Evolutionary conservation across 2,113 vertebrate species (phyloP), one percentile per base, ranked within the genome.

Genomic region (Ceyx cyanopectus): DNA sequence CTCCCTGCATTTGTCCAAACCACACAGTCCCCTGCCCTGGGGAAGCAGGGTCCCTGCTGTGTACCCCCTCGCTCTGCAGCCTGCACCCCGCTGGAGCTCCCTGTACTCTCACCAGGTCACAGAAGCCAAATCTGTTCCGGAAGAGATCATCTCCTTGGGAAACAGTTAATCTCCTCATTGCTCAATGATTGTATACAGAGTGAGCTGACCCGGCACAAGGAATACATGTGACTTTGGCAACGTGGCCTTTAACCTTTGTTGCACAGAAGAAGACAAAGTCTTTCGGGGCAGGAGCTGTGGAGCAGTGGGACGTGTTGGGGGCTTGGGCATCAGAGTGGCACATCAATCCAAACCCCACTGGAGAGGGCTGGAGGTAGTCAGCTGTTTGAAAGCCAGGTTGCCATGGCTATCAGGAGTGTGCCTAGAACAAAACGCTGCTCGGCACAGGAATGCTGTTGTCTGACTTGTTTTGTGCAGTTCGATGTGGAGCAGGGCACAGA

Each of bases 81-180:
- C 4, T 3, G 8, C 40, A 27, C 65, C 6, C 20, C 12, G 8
- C 65, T 53, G 77, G 77, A 23, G 61, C 27, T 82, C 66, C 23
- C 56, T 6, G 3, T 1, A 17, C 46, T 85, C 70, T 61, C 10
- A 5, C 8, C 1, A 1, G 13, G 53, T 54, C 84, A 87, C 34
- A 66, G 77, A 69, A 68, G 69, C 75, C 81, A 87, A 90, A 73
- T 83, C 87, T 57, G 14, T 83, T 58, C 29, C 18, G 4, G 65
- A 69, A 80, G 86, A 86, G 76, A 77, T 85, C 45, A 60, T 61
- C 56, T 83, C 40, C 85, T 70, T 43, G 74, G 62, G 91, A 67
- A 75, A 68, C 40, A 67, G 62, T 48, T 83, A 41, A 68, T 84
- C 61, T 66, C 58, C 67, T 86, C 14, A 14, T 93, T 89, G 81